Percentiles rank a stretch among this genome's conserved stretches.
Conservation (phyloP, 2,113 vertebrate genomes). For the Leucopsar rothschildi region DNA sequence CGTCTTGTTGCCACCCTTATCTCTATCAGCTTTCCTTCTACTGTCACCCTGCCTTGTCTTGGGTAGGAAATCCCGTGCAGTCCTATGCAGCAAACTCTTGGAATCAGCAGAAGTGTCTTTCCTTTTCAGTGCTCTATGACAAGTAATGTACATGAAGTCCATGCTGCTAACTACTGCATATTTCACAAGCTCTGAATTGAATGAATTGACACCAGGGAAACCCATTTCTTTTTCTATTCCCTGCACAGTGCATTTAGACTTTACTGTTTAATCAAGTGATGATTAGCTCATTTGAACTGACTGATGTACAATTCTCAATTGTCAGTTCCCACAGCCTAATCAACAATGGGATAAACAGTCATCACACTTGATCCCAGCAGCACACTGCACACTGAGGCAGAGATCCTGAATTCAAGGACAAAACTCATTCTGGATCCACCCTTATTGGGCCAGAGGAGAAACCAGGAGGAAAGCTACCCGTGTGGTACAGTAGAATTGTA, state of each 20-base stretch:
- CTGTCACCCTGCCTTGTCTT: neutral
- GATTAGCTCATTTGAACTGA: conserved; percentile 18
- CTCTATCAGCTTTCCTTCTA: neutral
- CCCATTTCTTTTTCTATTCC: neutral
- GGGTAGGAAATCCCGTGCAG: neutral
- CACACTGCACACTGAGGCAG: neutral
- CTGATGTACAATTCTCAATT: neutral
- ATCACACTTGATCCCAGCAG: neutral
- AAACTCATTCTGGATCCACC: neutral
- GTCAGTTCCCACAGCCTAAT: neutral
- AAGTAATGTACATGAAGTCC: neutral
- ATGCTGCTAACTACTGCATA: neutral
- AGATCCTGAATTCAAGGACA: conserved; percentile 11
- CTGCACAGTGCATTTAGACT: neutral
- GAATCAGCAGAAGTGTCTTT: neutral
- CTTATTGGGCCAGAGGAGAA: neutral
- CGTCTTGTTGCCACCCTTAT: neutral
- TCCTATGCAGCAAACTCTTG: neutral
- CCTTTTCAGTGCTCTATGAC: neutral
- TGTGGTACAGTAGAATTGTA: neutral
- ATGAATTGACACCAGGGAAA: neutral
- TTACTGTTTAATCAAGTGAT: conserved; percentile 26
- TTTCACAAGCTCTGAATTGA: neutral
- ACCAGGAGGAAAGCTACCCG: neutral
- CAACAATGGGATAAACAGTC: neutral